phyloP scores from a whole-genome alignment of 2,113 vertebrate species.

The Vireo altiloquus region DNA sequence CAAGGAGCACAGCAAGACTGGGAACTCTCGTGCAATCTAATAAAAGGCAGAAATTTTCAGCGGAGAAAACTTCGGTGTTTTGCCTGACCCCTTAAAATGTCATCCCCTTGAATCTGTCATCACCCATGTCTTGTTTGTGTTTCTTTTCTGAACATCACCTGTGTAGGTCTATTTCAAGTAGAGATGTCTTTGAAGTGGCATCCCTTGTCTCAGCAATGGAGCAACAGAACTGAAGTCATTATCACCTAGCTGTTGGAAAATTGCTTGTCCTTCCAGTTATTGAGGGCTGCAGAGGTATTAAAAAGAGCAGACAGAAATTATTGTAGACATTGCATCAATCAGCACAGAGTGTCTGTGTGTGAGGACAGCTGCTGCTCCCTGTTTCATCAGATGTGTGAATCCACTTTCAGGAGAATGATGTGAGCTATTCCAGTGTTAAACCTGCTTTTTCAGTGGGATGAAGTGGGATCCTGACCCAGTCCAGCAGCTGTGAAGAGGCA shows the following conservation, averaged over 20 bases:
- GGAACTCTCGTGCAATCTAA: background rate
- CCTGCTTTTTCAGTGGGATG: background rate
- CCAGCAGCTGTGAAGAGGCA: background rate
- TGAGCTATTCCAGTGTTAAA: background rate
- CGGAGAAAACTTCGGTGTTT: background rate
- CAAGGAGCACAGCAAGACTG: background rate
- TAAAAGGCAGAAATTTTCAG: background rate
- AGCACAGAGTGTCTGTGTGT: rapidly evolving
- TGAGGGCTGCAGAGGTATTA: background rate
- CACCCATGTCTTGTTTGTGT: rapidly evolving
- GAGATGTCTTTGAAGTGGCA: background rate
- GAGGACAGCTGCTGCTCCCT: background rate
- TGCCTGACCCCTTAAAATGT: background rate
- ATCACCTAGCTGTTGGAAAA: background rate
- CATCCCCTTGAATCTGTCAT: background rate
- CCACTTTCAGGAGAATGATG: background rate
- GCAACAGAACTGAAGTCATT: background rate
- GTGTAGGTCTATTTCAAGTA: background rate
- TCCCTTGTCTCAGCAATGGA: background rate
- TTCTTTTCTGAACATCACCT: background rate
- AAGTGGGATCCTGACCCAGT: background rate
- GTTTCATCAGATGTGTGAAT: background rate
- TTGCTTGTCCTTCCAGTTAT: background rate
- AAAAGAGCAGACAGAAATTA: background rate
- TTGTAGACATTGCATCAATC: background rate